Percentiles rank a stretch among this genome's conserved stretches.
phyloP scores from a whole-genome alignment of 2,888 invertebrate genomes.

The Acleris laterana region DNA sequence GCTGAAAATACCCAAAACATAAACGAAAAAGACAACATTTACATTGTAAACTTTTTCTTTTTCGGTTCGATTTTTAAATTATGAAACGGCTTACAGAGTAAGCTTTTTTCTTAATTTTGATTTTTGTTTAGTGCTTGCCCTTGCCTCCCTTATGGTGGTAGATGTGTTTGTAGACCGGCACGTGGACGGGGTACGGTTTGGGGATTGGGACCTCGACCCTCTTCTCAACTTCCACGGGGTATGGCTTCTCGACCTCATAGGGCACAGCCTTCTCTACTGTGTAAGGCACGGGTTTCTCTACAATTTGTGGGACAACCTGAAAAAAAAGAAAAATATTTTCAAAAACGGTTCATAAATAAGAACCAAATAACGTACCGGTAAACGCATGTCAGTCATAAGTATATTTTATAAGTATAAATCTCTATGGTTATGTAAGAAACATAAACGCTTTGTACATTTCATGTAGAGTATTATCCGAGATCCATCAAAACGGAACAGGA shows the following conservation, averaged over 20 bases:
- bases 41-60: conserved; percentile 38
- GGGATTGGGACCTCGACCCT: conserved; percentile 88
- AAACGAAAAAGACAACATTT: conserved; percentile 31
- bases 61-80: conserved; percentile 20
- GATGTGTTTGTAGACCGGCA: conserved; percentile 89
- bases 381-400: not conserved
- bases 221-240: conserved; percentile 90
- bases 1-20: conserved; percentile 8
- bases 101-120: conserved; percentile 49
- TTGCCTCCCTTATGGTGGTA: conserved; percentile 86
- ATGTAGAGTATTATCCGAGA: no score
- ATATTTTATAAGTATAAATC: no score
- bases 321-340: conserved; percentile 40
- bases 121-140: conserved; percentile 72
- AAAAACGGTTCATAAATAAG: not conserved
- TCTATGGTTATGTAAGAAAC: no score
- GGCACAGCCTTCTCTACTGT: conserved; percentile 89
- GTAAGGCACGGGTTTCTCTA: conserved; percentile 89
- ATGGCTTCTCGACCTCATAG: conserved; percentile 89
- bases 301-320: conserved; percentile 87
- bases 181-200: conserved; percentile 90
- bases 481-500: no score
- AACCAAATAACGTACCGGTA: not conserved
- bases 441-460: no score
- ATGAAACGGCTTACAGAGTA: conserved; percentile 52